Conservation (phyloP, 2,113 vertebrate genomes). For the Cephalopterus ornatus region DNA sequence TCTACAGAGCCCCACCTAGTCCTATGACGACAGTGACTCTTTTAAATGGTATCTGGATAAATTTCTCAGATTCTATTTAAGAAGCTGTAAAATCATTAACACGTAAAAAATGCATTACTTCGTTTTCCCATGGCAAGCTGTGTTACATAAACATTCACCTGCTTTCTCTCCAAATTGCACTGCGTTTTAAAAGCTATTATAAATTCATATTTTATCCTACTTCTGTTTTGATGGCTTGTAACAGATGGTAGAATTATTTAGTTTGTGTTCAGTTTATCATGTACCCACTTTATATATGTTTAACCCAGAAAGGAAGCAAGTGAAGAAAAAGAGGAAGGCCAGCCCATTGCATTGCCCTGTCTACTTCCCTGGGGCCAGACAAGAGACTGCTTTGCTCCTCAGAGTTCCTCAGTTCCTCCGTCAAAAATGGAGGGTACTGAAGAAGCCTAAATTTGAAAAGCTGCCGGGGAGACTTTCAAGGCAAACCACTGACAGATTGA, state of each 20-base stretch:
- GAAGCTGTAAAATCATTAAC: constrained; percentile 10
- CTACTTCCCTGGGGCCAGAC: neutral
- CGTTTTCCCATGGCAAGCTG: neutral
- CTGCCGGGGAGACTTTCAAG: neutral
- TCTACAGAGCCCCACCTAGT: neutral
- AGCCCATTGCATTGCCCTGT: neutral
- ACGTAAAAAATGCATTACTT: neutral
- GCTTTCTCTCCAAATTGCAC: neutral
- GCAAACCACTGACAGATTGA: neutral
- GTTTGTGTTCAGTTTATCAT: neutral
- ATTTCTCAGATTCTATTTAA: neutral
- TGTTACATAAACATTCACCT: constrained; percentile 52
- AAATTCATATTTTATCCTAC: constrained; percentile 42
- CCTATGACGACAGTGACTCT: neutral
- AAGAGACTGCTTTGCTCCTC: neutral
- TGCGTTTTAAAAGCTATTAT: constrained; percentile 38
- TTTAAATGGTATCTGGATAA: neutral
- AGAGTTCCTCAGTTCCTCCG: neutral
- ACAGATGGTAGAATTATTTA: constrained; percentile 46
- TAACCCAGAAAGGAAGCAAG: neutral
- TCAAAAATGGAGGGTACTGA: neutral
- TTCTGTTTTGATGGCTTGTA: constrained; percentile 7
- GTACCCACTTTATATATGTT: neutral
- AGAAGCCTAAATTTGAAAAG: neutral
- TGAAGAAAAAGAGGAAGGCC: neutral